phyloP scores from a whole-genome alignment of 2,888 invertebrate genomes.

The Thereva nobilitata region DNA sequence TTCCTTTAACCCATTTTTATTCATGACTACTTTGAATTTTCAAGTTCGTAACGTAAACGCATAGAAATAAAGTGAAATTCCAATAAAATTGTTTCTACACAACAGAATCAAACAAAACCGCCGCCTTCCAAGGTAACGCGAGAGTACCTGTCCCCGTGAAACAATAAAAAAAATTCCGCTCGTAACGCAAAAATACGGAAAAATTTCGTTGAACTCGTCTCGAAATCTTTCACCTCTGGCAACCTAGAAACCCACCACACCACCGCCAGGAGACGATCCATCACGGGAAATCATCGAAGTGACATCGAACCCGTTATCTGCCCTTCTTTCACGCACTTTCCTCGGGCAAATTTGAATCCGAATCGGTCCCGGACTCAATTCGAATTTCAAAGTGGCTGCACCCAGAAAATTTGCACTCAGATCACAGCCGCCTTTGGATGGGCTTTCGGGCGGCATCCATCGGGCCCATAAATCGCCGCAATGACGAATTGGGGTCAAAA shows the following conservation, averaged over 20 bases:
- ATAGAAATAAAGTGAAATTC: too few relatives aligned
- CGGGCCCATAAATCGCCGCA: constrained; percentile 12
- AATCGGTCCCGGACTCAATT: not conserved
- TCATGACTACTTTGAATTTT: too few relatives aligned
- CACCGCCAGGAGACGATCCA: not conserved
- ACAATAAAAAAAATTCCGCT: too few relatives aligned
- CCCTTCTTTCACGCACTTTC: constrained; percentile 30
- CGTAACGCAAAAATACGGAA: too few relatives aligned
- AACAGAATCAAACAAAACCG: too few relatives aligned
- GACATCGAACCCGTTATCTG: constrained; percentile 12
- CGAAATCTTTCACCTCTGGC: too few relatives aligned
- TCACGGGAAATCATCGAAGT: not conserved
- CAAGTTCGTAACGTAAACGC: too few relatives aligned
- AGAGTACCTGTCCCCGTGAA: too few relatives aligned
- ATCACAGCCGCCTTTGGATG: constrained; percentile 7
- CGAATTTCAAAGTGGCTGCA: constrained; percentile 27
- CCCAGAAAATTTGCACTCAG: constrained; percentile 24
- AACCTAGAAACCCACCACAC: not conserved
- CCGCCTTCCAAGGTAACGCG: too few relatives aligned
- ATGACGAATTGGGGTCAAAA: constrained; percentile 2
- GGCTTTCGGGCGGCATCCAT: not conserved
- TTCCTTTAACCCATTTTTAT: too few relatives aligned
- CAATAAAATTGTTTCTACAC: too few relatives aligned
- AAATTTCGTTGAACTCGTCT: too few relatives aligned
- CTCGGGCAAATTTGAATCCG: constrained; percentile 6